Percentiles rank a stretch among this genome's conserved stretches.
These are phyloP conservation scores for Poliocrania exsul DNA, from an alignment of 2,797 vertebrate species.

Conservation along the genomic window DNA sequence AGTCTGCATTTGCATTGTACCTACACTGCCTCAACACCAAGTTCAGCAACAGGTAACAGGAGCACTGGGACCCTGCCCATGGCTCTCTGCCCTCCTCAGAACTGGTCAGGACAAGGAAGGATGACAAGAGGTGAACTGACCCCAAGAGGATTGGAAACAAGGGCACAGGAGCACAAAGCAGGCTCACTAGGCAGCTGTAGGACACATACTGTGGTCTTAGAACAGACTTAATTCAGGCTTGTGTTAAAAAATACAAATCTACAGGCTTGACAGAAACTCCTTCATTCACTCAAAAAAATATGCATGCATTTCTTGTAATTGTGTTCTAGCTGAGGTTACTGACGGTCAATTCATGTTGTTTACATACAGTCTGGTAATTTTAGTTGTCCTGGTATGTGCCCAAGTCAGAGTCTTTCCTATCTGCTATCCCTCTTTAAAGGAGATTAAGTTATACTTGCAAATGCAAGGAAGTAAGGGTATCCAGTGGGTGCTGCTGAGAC, in stretches of 20 bases:
- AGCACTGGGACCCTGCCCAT: not conserved
- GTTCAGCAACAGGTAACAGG: not conserved
- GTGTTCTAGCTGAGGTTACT: not conserved
- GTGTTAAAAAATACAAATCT: not conserved
- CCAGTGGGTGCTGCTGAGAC: conserved; percentile 59
- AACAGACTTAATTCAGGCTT: not conserved
- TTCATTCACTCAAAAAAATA: not conserved
- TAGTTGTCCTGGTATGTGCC: conserved; percentile 52
- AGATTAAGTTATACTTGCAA: conserved; percentile 64
- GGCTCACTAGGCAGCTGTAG: not conserved
- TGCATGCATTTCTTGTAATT: not conserved
- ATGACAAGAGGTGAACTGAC: not conserved
- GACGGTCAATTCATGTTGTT: conserved; percentile 11
- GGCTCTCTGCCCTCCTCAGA: not conserved
- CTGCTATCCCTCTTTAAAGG: conserved; percentile 29
- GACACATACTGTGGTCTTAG: not conserved
- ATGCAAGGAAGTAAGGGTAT: conserved; percentile 58
- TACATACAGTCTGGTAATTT: conserved; percentile 59
- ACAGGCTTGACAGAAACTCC: not conserved
- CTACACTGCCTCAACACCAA: not conserved
- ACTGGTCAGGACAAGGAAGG: not conserved
- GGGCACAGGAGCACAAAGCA: not conserved
- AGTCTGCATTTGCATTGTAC: not conserved
- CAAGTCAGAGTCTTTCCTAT: conserved; percentile 55
- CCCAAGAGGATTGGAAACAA: not conserved